Percentiles rank a stretch among this genome's conserved stretches.
These are phyloP conservation scores for Phocoena phocoena DNA, from an alignment of 2,113 vertebrate genomes.

Conservation along the genomic window DNA sequence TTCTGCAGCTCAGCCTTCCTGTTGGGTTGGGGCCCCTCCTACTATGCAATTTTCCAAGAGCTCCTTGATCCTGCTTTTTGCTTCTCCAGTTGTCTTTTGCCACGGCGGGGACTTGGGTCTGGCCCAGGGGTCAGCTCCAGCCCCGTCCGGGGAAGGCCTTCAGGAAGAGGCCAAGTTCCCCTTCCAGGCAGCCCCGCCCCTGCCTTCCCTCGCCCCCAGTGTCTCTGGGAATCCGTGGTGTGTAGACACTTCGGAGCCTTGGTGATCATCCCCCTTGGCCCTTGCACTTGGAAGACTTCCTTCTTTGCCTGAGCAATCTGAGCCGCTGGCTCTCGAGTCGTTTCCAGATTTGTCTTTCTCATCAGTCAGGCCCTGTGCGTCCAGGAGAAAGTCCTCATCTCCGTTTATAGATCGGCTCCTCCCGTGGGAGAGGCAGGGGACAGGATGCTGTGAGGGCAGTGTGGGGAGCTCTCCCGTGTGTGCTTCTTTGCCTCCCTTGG, in stretches of 20 bases:
- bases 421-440: not conserved
- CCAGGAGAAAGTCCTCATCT: not conserved
- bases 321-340: not conserved
- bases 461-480: not conserved
- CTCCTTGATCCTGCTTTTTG: conserved; percentile 60
- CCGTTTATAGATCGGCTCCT: not conserved
- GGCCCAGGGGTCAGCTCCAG: not conserved
- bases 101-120: not conserved
- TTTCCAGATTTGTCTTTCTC: not conserved
- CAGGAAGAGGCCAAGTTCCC: not conserved
- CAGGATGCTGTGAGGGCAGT: accelerated
- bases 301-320: not conserved
- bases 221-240: conserved; percentile 25
- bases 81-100: conserved; percentile 35
- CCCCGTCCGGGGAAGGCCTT: not conserved
- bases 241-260: not conserved
- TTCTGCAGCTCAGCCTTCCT: not conserved
- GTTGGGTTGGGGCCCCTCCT: conserved; percentile 12
- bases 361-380: not conserved
- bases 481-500: not conserved
- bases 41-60: conserved; percentile 79
- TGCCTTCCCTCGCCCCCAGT: not conserved
- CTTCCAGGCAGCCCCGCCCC: not conserved
- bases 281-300: not conserved
- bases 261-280: not conserved